Base-by-base conservation (phyloP, 2,797 vertebrate species). In the Remorina albescens region DNA sequence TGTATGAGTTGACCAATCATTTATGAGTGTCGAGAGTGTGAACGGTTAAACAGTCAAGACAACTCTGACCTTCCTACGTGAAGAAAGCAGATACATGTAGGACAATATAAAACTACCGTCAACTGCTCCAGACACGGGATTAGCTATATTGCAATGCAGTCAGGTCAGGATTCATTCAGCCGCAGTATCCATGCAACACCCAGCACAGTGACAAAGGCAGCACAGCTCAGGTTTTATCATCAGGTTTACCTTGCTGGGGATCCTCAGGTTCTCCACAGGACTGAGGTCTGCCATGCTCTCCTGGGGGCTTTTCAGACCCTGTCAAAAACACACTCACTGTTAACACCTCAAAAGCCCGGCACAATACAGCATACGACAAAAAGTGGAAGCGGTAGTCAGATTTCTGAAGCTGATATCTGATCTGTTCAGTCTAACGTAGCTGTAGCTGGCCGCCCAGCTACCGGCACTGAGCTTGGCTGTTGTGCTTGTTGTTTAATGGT, bases 291-390 rank as follows among this genome's bases (percentile, higher is more conserved):
- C 90, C 92, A 97, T 91, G 76, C 94, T 97, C 81, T 98, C 98
- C 21, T 97, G 97, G 65, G 98, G 97, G 92, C 97, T 99, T 91
- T 96, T 97, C 71, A 97, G 95, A 89, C 98, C 97, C 98, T 99
- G 85, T 56, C 39, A 89, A 81, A 71, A 67, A 11, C 86, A 79
- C 25, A 75, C 18, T 46, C 53, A 51, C 18, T 15, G 13, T 71
- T 37, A 71, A 42, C 30, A 23, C 19, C 32, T 26, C 23, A 63
- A 23, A 18, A 41, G 1, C 28, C 8, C 60, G 71, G 2, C 41
- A 60, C 37, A 71, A 37, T 32, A 39, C 28, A 8, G 19, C 32
- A 53, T 13, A 15, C 4, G 51, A 9, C 6, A 50, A 71, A 69
- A 82, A 70, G 75, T 68, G 80, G 74, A 83, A 86, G 9, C 19